Percentiles rank a stretch among this genome's conserved stretches.
phyloP scores from a whole-genome alignment of 2,113 vertebrate genomes.

The Mormyrus lacerda region DNA sequence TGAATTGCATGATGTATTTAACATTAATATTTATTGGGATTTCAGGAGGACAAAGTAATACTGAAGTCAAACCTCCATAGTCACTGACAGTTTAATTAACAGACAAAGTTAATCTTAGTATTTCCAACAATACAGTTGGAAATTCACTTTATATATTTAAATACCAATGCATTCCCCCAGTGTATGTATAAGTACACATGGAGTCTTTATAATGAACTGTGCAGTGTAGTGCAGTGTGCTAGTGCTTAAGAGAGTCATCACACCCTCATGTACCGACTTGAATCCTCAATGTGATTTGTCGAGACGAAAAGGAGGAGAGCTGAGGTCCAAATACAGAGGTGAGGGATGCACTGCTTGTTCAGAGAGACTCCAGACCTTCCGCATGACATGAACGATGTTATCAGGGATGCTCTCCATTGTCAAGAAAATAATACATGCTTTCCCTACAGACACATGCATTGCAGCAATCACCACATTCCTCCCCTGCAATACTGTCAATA shows the following conservation, averaged over 20 bases:
- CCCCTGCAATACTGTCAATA: not conserved
- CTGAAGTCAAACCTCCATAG: not conserved
- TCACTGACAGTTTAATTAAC: not conserved
- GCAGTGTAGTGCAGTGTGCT: too few species aligned
- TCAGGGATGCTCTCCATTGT: not conserved
- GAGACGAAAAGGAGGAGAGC: not conserved
- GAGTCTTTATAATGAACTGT: not conserved
- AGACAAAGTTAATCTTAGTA: not conserved
- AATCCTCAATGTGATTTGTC: not conserved
- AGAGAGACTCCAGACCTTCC: not conserved
- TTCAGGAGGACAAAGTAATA: not conserved
- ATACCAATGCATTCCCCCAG: not conserved
- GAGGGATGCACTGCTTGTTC: not conserved
- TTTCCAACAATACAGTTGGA: not conserved
- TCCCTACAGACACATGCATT: not conserved
- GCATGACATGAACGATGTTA: not conserved
- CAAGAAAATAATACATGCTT: not conserved
- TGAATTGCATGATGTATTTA: not conserved
- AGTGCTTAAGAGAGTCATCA: not conserved
- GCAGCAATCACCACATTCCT: not conserved
- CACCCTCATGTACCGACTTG: too few species aligned
- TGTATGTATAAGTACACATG: not conserved
- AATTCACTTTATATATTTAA: not conserved
- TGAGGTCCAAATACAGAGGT: not conserved
- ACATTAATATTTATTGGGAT: not conserved